Base-by-base conservation (phyloP, 2,888 invertebrate genomes). In the Aplocera efformata region DNA sequence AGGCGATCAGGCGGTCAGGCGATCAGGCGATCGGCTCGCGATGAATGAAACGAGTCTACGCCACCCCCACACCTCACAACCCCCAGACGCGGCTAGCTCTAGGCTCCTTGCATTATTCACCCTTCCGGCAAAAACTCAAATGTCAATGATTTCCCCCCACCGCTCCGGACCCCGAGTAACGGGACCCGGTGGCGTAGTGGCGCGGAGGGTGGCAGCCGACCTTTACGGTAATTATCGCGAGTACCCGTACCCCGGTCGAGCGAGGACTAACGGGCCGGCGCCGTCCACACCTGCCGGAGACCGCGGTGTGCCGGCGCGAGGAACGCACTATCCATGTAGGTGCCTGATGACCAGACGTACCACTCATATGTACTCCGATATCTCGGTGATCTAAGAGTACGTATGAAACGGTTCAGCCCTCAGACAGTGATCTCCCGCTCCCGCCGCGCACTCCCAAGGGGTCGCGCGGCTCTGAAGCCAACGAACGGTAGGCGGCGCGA, bases 81-180 rank as follows among this genome's bases (percentile, higher is more conserved):
- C 58, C 63, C 58, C 58, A 63, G 65, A 60, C 66, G 56, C 53
- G 64, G 63, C 63, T 63, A 59, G 40, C 41, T 60, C 61, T 62
- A 59, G 49, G 42, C 43, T 50, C 32, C 39, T 46, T 49, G 51
- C 58, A 65, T 67, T 76, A 73, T 67, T 68, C 71, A 70, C 69
- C 67, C 63, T 51, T 30, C 34, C 50, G 37, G 58, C 67, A 73
- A 79, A 74, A 75, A 77, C 60, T 58, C 50, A 78, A 81, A 81
- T 76, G 81, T 80, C 81, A 81, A 58, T 61, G 57, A 61, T 56
- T 56, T 48, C 55, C 48, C 44, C 45, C 50, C 48, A 41, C 34
- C 13, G 47, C 37, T 38, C 48, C 32, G 39, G 48, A 37, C 42
- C 47, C 39, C 42, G 29, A 20, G 8, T 68, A 73, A 69, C 71